Percentiles rank a stretch among this genome's conserved stretches.
Conservation (phyloP, 2,888 invertebrate genomes). For the Luperina nickerlii region DNA sequence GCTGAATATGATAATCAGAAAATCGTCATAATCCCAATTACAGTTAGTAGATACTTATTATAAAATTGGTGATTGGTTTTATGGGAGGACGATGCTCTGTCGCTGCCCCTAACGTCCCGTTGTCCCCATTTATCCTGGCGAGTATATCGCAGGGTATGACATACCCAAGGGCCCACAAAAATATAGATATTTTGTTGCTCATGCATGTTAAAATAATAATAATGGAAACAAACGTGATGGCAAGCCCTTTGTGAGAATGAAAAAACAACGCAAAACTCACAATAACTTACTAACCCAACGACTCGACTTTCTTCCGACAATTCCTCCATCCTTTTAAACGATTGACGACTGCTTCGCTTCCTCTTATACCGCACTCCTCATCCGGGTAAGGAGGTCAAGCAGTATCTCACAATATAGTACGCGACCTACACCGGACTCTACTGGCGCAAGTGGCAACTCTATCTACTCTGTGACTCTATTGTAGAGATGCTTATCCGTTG, state of each 20-base stretch:
- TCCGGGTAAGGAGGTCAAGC: slow-evolving; percentile 48
- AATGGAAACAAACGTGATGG: background rate
- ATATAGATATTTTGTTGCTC: too few relatives aligned
- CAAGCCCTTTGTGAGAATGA: background rate
- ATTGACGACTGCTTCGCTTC: slow-evolving; percentile 20
- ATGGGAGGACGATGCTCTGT: background rate
- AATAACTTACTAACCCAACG: background rate
- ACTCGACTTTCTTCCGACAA: background rate
- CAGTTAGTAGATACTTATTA: background rate
- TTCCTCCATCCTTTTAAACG: background rate
- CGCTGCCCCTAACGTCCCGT: background rate
- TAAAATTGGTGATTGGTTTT: background rate
- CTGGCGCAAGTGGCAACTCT: slow-evolving; percentile 27
- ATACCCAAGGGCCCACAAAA: too few relatives aligned
- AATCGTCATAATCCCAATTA: background rate
- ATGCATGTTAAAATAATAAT: background rate
- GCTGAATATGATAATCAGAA: background rate
- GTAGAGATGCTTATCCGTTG: slow-evolving; percentile 45
- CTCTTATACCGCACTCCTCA: slow-evolving; percentile 18
- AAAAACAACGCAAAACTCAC: background rate
- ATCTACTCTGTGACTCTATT: slow-evolving; percentile 22
- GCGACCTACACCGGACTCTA: slow-evolving; percentile 50
- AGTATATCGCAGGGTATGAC: too few relatives aligned
- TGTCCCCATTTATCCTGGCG: too few relatives aligned
- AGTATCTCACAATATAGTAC: slow-evolving; percentile 51